Evolutionary conservation across 2,888 invertebrate genomes (phyloP), one percentile per base, ranked within the genome.

Genomic region (Endotricha flammealis): DNA sequence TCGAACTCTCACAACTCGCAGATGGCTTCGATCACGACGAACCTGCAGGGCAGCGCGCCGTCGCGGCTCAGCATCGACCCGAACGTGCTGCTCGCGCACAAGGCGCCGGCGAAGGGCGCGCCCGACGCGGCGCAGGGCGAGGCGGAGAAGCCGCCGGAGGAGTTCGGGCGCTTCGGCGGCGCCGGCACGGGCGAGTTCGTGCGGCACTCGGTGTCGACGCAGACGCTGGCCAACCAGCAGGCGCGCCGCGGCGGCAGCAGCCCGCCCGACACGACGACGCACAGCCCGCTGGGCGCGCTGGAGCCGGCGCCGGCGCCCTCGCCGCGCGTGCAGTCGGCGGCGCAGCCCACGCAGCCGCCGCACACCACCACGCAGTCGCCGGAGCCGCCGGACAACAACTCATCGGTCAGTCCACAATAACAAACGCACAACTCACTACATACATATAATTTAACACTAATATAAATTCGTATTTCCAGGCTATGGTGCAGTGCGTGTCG

Each of bases 401-500:
- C 86, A 11, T 80, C 83, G 65, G 87, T 86, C 33, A 69, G 72
- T 62, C 6, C n/a, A 16, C 28, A 7, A 9, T 9, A 29, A 3
- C 9, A 2, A 7, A 28, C n/a, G 13, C 14, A 28, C 8, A 28
- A 8, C 12, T 27, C 4, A 13, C 4, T 29, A 20, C 7, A 6
- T 20, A 6, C 3, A 20, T 2, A 2, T 20, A 6, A 20, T 4
- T 2, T 20, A 4, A 20, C n/a, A 4, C 20, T 3, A 6, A 3
- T 8, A 20, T 4, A 20, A 4, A 6, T 7, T n/a, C 20, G 20
- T 20, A 7, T 20, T 74, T 8, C 12, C 80, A 91, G 91, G 91
- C 92, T 4, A 91, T 95, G 95, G 95, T 95, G 14, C 95, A 95
- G 67, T 95, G 94, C 67, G 93, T 95, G 44, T 95, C 95, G 17